phyloP scores from a whole-genome alignment of 1,140 invertebrate species.

The Lordiphosa clarofinis region DNA sequence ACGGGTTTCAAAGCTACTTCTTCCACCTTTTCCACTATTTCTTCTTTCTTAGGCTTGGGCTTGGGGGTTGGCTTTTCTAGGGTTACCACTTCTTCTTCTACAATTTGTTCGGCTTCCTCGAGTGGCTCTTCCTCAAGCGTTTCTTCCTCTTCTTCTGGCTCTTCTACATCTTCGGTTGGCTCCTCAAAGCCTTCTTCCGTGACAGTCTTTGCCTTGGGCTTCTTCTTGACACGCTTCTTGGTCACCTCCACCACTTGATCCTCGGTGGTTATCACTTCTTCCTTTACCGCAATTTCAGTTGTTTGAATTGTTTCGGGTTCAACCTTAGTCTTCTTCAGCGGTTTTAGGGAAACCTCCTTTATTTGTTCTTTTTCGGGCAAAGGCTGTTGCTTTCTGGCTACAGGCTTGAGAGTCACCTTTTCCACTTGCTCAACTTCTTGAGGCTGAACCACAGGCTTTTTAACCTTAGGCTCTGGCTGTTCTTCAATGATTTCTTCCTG shows the following conservation, averaged over 20 bases:
- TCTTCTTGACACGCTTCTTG: slow-evolving; percentile 69
- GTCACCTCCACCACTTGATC: slow-evolving; percentile 63
- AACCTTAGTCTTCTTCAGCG: slow-evolving; percentile 40
- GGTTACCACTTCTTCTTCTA: slow-evolving; percentile 23
- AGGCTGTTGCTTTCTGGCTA: slow-evolving; percentile 69
- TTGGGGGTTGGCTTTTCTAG: slow-evolving; percentile 47
- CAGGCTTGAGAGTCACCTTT: slow-evolving; percentile 81
- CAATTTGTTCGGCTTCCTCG: slow-evolving; percentile 15
- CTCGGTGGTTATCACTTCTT: slow-evolving; percentile 37
- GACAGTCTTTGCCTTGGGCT: slow-evolving; percentile 55
- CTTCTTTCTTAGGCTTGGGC: slow-evolving; percentile 59
- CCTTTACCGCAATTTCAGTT: slow-evolving; percentile 42
- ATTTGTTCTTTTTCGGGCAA: slow-evolving; percentile 77
- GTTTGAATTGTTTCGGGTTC: slow-evolving; percentile 44
- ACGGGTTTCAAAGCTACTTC: slow-evolving; percentile 79
- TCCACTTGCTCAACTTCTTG: slow-evolving; percentile 79
- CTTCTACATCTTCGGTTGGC: slow-evolving; percentile 64
- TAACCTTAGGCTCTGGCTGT: slow-evolving; percentile 21
- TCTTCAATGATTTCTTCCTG: slow-evolving; percentile 24
- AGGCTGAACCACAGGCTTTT: slow-evolving; percentile 43
- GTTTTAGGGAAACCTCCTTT: slow-evolving; percentile 65
- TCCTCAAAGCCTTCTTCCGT: slow-evolving; percentile 49
- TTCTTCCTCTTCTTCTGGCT: slow-evolving; percentile 55
- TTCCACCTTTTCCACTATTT: slow-evolving; percentile 75
- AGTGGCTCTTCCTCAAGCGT: slow-evolving; percentile 21